phyloP scores from a whole-genome alignment of 2,113 vertebrate genomes.

The Upupa epops region DNA sequence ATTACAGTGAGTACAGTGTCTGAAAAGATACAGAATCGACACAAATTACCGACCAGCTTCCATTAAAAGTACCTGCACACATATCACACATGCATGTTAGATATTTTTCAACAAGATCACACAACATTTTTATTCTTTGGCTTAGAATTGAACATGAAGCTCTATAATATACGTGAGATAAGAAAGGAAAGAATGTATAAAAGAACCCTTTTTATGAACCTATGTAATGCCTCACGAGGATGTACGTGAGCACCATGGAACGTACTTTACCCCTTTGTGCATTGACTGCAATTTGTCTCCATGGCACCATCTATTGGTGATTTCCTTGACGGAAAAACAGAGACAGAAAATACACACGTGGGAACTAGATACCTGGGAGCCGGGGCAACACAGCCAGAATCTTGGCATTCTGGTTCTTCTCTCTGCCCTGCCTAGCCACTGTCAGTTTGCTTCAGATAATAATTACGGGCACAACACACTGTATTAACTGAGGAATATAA shows the following conservation, averaged over 20 bases:
- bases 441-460: not conserved
- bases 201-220: not conserved
- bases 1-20: not conserved
- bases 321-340: not conserved
- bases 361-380: not conserved
- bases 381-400: not conserved
- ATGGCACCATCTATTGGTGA: conserved; percentile 46
- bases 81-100: fast-evolving
- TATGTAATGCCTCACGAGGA: not conserved
- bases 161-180: not conserved
- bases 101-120: not conserved
- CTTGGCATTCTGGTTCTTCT: fast-evolving
- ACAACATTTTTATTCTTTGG: not conserved
- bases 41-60: not conserved
- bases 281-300: conserved; percentile 14
- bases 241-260: fast-evolving
- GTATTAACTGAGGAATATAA: not conserved
- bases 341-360: not conserved
- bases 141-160: not conserved
- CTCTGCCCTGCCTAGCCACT: not conserved
- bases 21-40: not conserved
- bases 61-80: not conserved
- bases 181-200: not conserved
- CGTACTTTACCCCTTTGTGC: not conserved
- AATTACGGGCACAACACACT: not conserved